Evolutionary conservation across 2,113 vertebrate species (phyloP).

Genomic region (Danionella cerebrum): DNA sequence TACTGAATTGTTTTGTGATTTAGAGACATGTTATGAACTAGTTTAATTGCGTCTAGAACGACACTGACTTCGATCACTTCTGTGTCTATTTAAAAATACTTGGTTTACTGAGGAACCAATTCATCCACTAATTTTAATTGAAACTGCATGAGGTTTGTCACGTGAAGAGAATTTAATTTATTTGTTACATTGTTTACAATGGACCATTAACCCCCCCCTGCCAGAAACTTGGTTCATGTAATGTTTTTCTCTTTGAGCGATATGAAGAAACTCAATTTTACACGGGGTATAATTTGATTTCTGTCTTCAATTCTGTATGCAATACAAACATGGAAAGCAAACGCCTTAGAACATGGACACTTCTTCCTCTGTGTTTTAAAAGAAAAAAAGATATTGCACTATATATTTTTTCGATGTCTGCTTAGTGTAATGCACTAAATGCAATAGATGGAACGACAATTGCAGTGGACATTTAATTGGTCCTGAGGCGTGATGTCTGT

Average conservation of each 20-base stretch:
- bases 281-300: constrained; percentile 52
- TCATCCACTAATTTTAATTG: no score
- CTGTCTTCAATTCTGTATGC: constrained; percentile 68
- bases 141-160: no score
- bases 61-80: no score
- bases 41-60: no score
- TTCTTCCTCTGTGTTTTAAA: constrained; percentile 65
- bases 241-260: constrained; percentile 41
- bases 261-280: constrained; percentile 72
- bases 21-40: no score
- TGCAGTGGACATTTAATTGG: constrained; percentile 55
- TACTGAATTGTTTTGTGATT: no score
- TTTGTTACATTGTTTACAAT: constrained; percentile 54
- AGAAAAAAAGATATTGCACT: constrained; percentile 59
- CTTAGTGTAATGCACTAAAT: constrained; percentile 75
- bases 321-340: constrained; percentile 68
- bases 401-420: constrained; percentile 60
- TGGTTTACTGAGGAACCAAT: no score
- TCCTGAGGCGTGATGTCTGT: constrained; percentile 54
- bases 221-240: constrained; percentile 13
- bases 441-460: constrained; percentile 67
- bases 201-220: constrained; percentile 62
- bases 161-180: no score
- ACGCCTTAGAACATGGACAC: constrained; percentile 69
- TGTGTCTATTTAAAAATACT: no score